phyloP scores from a whole-genome alignment of 2,797 vertebrate species.

The Carcharodon carcharias region DNA sequence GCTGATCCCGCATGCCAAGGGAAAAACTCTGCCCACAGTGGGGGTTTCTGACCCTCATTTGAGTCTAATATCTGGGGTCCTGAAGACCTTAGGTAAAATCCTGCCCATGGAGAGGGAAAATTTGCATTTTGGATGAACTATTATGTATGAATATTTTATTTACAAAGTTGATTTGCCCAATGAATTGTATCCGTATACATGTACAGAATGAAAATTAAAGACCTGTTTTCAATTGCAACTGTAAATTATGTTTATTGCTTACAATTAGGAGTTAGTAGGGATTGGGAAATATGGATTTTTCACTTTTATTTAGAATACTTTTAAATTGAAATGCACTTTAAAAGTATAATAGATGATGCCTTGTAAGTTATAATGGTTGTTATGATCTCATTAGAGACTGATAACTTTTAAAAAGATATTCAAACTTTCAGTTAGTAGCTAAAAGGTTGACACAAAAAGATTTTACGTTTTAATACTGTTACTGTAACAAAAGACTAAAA shows the following conservation, averaged over 20 bases:
- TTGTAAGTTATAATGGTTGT: not conserved
- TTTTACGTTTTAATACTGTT: too few species aligned
- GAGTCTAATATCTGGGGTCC: too few species aligned
- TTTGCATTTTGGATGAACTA: not conserved
- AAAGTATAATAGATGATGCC: not conserved
- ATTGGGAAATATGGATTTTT: not conserved
- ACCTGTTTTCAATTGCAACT: not conserved
- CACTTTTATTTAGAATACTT: not conserved
- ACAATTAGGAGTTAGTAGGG: not conserved
- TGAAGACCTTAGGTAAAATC: not conserved
- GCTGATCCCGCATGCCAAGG: too few species aligned
- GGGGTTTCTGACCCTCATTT: not conserved
- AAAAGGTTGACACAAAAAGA: too few species aligned
- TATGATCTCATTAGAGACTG: too few species aligned
- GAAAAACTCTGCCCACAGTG: not conserved
- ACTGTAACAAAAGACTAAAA: too few species aligned
- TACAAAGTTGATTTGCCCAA: not conserved
- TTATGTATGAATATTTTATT: not conserved
- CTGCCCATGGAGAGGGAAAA: not conserved
- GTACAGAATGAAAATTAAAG: not conserved
- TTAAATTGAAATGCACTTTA: constrained; percentile 3
- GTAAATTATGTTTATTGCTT: not conserved
- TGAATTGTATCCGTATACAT: not conserved
- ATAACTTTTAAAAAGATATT: too few species aligned
- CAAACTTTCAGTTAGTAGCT: too few species aligned